Base-by-base conservation (phyloP, 2,888 invertebrate species). In the Branchipolynoe longqiensis region DNA sequence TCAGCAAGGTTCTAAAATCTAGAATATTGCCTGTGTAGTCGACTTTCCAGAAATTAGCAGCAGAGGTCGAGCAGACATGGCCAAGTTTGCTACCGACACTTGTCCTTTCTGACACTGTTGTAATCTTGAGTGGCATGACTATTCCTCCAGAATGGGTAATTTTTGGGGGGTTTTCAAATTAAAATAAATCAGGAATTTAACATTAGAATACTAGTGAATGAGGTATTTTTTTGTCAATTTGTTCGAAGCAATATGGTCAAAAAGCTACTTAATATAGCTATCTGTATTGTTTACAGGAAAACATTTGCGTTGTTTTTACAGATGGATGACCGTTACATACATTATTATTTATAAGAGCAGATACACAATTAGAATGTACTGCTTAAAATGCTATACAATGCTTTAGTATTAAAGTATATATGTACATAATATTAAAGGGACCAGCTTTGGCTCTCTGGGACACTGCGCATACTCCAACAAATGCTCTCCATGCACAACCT, bases 231-330 rank as follows among this genome's bases (percentile, higher is more conserved):
- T 31, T 69, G 33, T 31, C 38, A 31, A 69, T 31, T 69, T 69
- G 69, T 69, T 69, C 69, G 4, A 69, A 69, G 38, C 69, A 69
- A 69, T 69, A 69, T 69, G n/a, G 4, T 58, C 12, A 58, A 25
- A 58, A 58, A 58, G 58, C 58, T 58, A 58, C 58, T 58, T 58
- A 58, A 58, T 58, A 58, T 58, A n/a, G n/a, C n/a, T n/a, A n/a
- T n/a, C n/a, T n/a, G n/a, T n/a, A 58, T 58, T 58, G n/a, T 58
- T 4, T 58, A 58, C 58, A 58, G 58, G n/a, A 14, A 25, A 58
- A 58, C 4, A 58, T 14, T 58, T 58, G 18, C 12, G 58, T 58
- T 58, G 6, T 38, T 31, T 69, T 69, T 69, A 69, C 38, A 69
- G 18, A 69, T 62, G 8, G 33, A 18, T 36, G 28, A 38, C 14